Base-by-base conservation (phyloP, 2,888 invertebrate genomes). In the Ochropleura plecta region DNA sequence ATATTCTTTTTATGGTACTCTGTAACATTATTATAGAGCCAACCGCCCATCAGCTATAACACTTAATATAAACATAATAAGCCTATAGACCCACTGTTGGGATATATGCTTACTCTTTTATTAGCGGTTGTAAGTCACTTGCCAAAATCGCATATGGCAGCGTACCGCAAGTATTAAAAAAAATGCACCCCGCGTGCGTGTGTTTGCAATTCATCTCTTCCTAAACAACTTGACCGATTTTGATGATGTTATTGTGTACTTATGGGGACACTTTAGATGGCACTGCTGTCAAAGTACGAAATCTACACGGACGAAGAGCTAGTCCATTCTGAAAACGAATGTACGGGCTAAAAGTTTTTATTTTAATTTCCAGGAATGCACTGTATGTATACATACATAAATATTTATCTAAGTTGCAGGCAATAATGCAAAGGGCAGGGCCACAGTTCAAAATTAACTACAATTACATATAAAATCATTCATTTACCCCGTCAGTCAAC, bases 391-490 rank as follows among this genome's bases (percentile, higher is more conserved):
- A 30, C 14, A 30, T 30, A 30, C 30, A 30, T 30, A 30, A 30
- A 30, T 30, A 5, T 16, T 5, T 16, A 49, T 49, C 49, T 49
- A 16, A 49, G 49, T 49, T 49, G 7, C 40, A 20, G n/a, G 40
- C 10, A 48, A 10, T 48, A 55, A 20, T 16, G 46, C 40, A 42
- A 12, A n/a, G 12, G 30, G 44, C 30, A 69, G 40, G 42, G 65
- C 59, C 48, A 59, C 53, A 12, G 60, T n/a, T 70, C 10, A 51
- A 69, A 64, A 67, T n/a, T 0, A 44, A 70, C 20, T n/a, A 40
- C 44, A 46, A 67, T 74, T 72, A 49, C 55, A 68, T 46, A 59
- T 30, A 51, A 67, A 69, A 64, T 82, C 51, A 76, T 73, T 69
- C 63, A 74, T 73, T 53, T 42, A 16, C 9, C 1, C 1, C 14